phyloP scores from a whole-genome alignment of 1,140 invertebrate species.

The Neotoxoptera formosana region DNA sequence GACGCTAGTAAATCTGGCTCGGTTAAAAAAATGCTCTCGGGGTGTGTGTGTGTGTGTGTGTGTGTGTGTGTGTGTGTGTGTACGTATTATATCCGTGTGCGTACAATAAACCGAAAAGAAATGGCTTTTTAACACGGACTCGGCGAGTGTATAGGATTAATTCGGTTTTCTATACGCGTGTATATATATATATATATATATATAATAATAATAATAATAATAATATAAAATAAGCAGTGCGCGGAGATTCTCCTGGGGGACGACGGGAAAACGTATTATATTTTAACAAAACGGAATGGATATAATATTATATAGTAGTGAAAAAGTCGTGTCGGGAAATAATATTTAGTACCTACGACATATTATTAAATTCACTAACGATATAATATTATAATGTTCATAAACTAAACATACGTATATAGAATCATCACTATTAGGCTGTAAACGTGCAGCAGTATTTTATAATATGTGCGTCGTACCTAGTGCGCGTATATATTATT shows the following conservation, averaged over 20 bases:
- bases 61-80: neutral
- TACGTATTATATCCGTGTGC: neutral
- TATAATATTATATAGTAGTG: too few species aligned
- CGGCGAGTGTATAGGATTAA: neutral
- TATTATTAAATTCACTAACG: neutral
- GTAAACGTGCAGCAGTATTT: neutral
- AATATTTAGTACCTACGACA: neutral
- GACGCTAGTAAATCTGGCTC: neutral
- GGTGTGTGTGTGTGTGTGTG: neutral
- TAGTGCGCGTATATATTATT: too few species aligned
- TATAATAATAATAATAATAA: too few species aligned
- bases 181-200: too few species aligned
- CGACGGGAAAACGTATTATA: neutral
- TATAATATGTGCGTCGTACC: too few species aligned
- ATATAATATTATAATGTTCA: neutral
- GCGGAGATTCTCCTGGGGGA: neutral
- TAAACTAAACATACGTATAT: too few species aligned
- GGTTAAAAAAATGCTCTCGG: neutral
- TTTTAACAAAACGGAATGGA: neutral
- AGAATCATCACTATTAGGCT: neutral
- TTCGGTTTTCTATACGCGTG: neutral
- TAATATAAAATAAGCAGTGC: neutral
- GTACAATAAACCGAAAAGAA: neutral
- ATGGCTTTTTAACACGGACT: conserved; percentile 27
- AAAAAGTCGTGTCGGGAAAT: neutral